Conservation (phyloP, 2,888 invertebrate genomes). For the Bombylius major region DNA sequence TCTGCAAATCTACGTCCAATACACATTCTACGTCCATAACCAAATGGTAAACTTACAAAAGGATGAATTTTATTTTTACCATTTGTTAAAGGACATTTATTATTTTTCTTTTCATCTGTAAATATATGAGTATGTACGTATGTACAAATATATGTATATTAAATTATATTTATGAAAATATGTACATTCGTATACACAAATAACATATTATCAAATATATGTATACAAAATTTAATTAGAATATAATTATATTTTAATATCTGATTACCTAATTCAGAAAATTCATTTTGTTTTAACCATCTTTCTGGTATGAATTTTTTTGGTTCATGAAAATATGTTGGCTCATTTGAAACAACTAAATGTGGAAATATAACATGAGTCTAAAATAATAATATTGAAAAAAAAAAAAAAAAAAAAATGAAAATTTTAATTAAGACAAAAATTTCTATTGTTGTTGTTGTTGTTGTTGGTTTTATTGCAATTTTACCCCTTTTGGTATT, state of each 20-base stretch:
- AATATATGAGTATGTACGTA: neutral
- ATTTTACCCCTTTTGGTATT: conserved; percentile 66
- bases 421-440: neutral
- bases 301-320: conserved; percentile 60
- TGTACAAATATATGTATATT: neutral
- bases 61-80: conserved; percentile 51
- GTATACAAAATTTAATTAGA: too few relatives aligned
- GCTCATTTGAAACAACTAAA: conserved; percentile 59
- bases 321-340: conserved; percentile 59
- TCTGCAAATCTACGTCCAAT: conserved; percentile 71
- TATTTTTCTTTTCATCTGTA: neutral
- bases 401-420: conserved; percentile 1
- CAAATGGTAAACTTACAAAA: conserved; percentile 62
- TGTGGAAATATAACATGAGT: conserved; percentile 69
- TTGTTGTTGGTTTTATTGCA: neutral
- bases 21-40: conserved; percentile 64
- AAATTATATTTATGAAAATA: neutral
- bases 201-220: too few relatives aligned
- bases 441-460: neutral
- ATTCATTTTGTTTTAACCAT: conserved; percentile 50
- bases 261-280: neutral
- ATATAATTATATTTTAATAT: too few relatives aligned
- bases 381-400: conserved; percentile 35
- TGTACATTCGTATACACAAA: too few relatives aligned
- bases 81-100: conserved; percentile 25